Percentiles rank a stretch among this genome's conserved stretches.
These are phyloP conservation scores for Hydra vulgaris DNA, from an alignment of 30 jellyfish, hydroid and myxozoan species.

Conservation along the genomic window DNA sequence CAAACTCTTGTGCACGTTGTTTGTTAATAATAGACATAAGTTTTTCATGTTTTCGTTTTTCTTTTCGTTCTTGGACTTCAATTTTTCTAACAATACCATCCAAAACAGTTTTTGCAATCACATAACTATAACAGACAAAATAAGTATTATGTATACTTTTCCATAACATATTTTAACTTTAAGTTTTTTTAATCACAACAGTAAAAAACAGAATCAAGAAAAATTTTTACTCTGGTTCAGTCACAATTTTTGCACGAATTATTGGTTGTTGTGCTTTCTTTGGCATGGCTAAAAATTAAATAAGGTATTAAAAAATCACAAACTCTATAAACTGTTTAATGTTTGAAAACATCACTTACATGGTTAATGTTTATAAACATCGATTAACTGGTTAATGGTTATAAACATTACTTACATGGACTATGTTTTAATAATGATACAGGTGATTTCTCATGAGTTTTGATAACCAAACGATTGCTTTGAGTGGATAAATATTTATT, in stretches of 20 bases:
- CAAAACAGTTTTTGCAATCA: slow-evolving; percentile 23
- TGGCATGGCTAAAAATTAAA: background rate
- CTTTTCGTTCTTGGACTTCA: slow-evolving; percentile 13
- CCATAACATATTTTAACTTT: no score
- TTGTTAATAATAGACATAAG: background rate
- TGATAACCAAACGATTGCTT: background rate
- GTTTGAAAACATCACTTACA: no score
- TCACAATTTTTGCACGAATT: background rate
- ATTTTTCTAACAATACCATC: slow-evolving; percentile 19
- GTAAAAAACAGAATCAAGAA: no score
- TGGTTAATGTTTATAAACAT: background rate
- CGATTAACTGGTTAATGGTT: no score
- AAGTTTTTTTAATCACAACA: no score
- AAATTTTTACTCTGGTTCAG: slow-evolving; percentile 28
- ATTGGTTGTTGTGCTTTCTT: slow-evolving; percentile 3
- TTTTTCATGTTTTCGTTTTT: slow-evolving; percentile 17
- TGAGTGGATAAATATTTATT: background rate
- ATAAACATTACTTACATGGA: background rate
- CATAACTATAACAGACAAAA: slow-evolving; percentile 10
- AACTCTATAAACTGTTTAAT: no score
- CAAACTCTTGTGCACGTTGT: slow-evolving; percentile 25
- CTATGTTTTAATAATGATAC: background rate
- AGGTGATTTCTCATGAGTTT: background rate
- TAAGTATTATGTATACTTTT: no score
- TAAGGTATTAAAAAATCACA: background rate